phyloP scores from a whole-genome alignment of 2,113 vertebrate genomes.

The Petaurus breviceps region DNA sequence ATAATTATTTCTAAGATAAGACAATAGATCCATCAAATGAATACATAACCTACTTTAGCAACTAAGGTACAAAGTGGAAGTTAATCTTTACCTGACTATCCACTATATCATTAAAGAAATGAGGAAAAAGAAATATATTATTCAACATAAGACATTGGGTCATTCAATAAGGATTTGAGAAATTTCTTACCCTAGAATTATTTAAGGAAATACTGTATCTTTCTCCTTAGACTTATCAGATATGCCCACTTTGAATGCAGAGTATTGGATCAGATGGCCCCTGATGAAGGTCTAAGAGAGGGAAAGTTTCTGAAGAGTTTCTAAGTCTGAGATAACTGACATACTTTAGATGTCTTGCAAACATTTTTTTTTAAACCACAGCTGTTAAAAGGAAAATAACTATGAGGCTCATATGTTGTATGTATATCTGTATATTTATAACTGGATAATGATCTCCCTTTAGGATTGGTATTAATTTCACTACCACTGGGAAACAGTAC shows the following conservation, averaged over 20 bases:
- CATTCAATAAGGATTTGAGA: background rate
- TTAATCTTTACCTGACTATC: slow-evolving; percentile 28
- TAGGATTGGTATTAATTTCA: slow-evolving; percentile 46
- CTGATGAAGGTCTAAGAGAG: background rate
- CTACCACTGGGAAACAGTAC: slow-evolving; percentile 29
- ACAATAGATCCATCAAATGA: slow-evolving; percentile 45
- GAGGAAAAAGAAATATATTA: background rate
- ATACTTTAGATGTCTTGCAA: background rate
- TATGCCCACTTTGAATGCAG: background rate
- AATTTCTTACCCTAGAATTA: slow-evolving; percentile 31
- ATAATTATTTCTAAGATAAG: slow-evolving; percentile 32
- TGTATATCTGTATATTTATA: background rate
- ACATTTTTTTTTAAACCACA: slow-evolving; percentile 33
- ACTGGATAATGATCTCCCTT: slow-evolving; percentile 50
- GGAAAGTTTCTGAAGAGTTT: background rate
- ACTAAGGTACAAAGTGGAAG: slow-evolving; percentile 43
- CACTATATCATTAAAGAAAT: slow-evolving; percentile 43
- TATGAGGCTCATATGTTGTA: background rate
- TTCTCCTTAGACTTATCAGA: background rate
- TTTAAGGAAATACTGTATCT: slow-evolving; percentile 11
- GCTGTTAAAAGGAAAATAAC: slow-evolving; percentile 39
- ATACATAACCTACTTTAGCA: slow-evolving; percentile 4
- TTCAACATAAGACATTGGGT: background rate
- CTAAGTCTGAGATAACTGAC: background rate
- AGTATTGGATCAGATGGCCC: background rate